Conservation (phyloP, 2,113 vertebrate species). For the Mus pahari region DNA sequence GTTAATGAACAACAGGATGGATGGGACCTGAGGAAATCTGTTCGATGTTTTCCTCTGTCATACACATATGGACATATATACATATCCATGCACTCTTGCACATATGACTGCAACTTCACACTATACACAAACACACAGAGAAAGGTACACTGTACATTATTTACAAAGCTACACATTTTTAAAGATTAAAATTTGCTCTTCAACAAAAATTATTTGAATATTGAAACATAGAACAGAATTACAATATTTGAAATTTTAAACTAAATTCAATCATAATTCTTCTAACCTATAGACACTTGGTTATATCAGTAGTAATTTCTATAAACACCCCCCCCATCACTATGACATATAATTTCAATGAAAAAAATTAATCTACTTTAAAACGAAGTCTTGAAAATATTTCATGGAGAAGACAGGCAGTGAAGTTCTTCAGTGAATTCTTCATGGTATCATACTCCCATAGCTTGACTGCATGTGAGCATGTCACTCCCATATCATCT, state of each 20-base stretch:
- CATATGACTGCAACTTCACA: not conserved
- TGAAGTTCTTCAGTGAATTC: not conserved
- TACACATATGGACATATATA: not conserved
- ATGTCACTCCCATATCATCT: not conserved
- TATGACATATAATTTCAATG: not conserved
- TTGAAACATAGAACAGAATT: not conserved
- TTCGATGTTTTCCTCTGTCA: not conserved
- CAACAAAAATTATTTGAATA: not conserved
- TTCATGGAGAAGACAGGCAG: not conserved
- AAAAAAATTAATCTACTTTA: not conserved
- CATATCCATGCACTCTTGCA: accelerated
- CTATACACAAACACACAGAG: not conserved
- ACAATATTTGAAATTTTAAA: not conserved
- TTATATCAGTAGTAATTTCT: not conserved
- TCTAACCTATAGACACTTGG: not conserved
- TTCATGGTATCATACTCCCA: not conserved
- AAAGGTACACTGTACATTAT: not conserved
- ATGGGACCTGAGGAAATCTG: not conserved
- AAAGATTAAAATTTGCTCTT: not conserved
- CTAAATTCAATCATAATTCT: not conserved
- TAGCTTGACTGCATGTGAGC: not conserved
- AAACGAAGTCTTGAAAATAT: not conserved
- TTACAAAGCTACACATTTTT: not conserved
- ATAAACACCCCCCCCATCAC: not conserved
- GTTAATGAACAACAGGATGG: not conserved